Base-by-base conservation (phyloP, 2,113 vertebrate species). In the Phycodurus eques region DNA sequence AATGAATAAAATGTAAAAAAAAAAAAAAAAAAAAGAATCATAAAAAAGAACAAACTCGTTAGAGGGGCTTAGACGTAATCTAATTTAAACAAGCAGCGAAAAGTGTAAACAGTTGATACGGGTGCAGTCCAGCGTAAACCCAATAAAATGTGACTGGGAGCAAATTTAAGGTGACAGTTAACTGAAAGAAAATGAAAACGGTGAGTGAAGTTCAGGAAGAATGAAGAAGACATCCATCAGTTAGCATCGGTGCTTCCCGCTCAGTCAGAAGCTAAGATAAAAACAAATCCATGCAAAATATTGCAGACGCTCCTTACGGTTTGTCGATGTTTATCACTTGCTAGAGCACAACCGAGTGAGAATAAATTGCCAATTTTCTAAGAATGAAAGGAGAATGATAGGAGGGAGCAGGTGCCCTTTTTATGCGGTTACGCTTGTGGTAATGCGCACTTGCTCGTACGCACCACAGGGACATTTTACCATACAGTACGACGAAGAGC, bases 361-460 rank as follows among this genome's bases (percentile, higher is more conserved):
- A 43, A 74, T 78, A 68, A 81, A 80, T 69, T 57, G 42, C 42
- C 42, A 67, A 65, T 71, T 77, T 42, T 54, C 31, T 13, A 64
- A 59, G 33, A 62, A 68, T 44, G 51, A 68, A 72, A 70, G 2
- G 3, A 61, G 19, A 54, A 39, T 31, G 53, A 54, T 5, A 6
- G 35, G 22, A 56, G 43, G 51, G 47, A 44, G 49, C 67, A 14
- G 67, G 67, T 22, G 11, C 4, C 67, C 33, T 49, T 63, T 71
- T 11, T 47, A 19, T 49, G 35, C 43, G 2, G 43, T 47, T 27
- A 27, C 17, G 64, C 22, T 3, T 17, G 59, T 8, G 31, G 54
- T 56, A 22, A 56, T 49, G 6, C 64, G 42, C 7, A 27, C 14
- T 35, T 31, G 61, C 46, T 39, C 59, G 44, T 13, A 39, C 68